Conservation (phyloP, 2,888 invertebrate species). For the Calephelis perditalis region DNA sequence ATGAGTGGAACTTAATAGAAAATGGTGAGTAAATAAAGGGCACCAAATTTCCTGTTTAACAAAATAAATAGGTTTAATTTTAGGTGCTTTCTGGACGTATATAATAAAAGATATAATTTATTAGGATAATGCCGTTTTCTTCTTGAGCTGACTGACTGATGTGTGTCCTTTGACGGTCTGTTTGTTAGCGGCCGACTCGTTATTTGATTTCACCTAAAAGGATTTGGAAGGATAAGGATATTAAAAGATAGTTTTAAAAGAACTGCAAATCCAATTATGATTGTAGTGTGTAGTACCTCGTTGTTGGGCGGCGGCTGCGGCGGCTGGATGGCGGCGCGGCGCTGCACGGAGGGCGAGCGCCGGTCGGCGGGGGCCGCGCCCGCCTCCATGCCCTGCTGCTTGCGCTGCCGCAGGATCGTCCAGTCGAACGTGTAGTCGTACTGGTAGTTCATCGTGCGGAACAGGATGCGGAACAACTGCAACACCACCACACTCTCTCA, state of each 20-base stretch:
- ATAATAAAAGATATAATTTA: slow-evolving; percentile 13
- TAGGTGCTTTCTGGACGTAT: slow-evolving; percentile 3
- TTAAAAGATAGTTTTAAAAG: too few species aligned
- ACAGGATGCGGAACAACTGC: slow-evolving; percentile 95
- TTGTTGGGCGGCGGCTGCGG: slow-evolving; percentile 64
- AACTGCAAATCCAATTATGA: too few species aligned
- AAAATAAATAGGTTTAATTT: neutral
- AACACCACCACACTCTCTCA: neutral
- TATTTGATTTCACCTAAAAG: slow-evolving; percentile 44
- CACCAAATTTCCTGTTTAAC: too few species aligned
- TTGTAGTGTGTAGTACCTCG: slow-evolving; percentile 42
- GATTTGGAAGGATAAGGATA: slow-evolving; percentile 14
- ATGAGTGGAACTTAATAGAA: too few species aligned
- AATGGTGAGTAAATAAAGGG: too few species aligned
- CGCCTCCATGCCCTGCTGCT: slow-evolving; percentile 61
- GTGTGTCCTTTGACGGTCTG: slow-evolving; percentile 53
- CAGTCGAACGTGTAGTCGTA: slow-evolving; percentile 99
- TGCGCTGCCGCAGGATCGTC: slow-evolving; percentile 98
- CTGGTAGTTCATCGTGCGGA: slow-evolving; percentile 99
- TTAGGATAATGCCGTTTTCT: slow-evolving; percentile 52
- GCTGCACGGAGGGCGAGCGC: slow-evolving; percentile 66
- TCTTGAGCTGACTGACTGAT: slow-evolving; percentile 66
- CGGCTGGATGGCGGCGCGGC: slow-evolving; percentile 60
- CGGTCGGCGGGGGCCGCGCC: slow-evolving; percentile 58
- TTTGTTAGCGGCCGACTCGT: slow-evolving; percentile 42